Conservation (phyloP, 2,113 vertebrate genomes). For the Jacana jacana region DNA sequence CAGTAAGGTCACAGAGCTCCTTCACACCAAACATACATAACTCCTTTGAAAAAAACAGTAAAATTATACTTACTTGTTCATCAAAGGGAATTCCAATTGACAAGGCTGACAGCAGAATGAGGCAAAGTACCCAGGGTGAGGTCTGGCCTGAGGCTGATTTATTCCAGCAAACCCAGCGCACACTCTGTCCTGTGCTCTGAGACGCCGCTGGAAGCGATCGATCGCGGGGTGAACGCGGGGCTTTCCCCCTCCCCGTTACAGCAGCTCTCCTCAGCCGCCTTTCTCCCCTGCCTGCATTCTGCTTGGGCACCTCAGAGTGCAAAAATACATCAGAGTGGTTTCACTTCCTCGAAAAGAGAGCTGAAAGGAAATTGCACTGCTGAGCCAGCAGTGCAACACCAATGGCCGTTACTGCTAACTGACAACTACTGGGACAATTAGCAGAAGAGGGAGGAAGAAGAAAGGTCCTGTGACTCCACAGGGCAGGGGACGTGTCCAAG, state of each 20-base stretch:
- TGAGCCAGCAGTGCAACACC: constrained; percentile 11
- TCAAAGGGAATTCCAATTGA: neutral
- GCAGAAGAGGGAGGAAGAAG: neutral
- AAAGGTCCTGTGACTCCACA: neutral
- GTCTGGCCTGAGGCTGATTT: neutral
- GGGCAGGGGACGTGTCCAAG: neutral
- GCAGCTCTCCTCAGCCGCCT: neutral
- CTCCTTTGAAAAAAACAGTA: neutral
- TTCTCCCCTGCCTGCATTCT: constrained; percentile 16
- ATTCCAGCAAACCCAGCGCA: neutral
- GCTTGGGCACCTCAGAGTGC: constrained; percentile 16
- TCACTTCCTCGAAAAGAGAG: constrained; percentile 58
- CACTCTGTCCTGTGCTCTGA: neutral
- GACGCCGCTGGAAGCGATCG: neutral
- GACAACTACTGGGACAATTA: neutral
- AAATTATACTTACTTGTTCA: constrained; percentile 51
- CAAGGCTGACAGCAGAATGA: neutral
- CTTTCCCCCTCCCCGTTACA: neutral
- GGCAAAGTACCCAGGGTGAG: neutral
- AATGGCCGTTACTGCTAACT: neutral
- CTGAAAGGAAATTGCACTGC: constrained; percentile 27
- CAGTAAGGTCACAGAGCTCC: neutral
- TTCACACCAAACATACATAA: neutral
- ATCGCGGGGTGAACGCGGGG: fast-evolving
- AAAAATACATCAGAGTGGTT: constrained; percentile 31